These are phyloP conservation scores for Sarcophaga bullata DNA, from an alignment of 1,140 invertebrate genomes.

Conservation along the genomic window DNA sequence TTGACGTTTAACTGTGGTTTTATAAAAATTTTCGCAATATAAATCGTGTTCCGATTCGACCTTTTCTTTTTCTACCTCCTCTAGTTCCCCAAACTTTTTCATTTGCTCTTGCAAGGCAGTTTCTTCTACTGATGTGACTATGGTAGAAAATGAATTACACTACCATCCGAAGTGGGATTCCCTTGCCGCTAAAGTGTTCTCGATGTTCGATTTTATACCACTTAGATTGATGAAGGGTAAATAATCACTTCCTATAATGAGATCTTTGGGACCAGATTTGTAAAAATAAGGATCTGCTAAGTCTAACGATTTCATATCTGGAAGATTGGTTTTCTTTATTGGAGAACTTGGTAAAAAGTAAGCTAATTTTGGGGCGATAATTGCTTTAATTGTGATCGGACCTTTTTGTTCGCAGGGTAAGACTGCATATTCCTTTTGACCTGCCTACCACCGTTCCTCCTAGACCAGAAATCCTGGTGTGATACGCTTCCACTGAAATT, in stretches of 20 bases:
- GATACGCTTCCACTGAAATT: neutral
- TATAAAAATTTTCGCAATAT: conserved; percentile 1
- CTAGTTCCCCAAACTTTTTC: conserved; percentile 21
- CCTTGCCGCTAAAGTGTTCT: neutral
- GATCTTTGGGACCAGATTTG: neutral
- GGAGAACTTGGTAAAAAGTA: neutral
- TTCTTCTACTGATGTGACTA: neutral
- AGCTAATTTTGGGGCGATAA: neutral
- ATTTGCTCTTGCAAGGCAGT: neutral
- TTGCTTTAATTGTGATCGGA: neutral
- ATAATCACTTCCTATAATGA: conserved; percentile 20
- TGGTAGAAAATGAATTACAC: neutral
- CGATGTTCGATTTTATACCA: neutral
- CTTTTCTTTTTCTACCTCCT: neutral
- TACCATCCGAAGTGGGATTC: conserved; percentile 11
- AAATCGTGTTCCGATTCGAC: neutral
- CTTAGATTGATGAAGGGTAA: neutral
- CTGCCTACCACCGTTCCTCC: conserved; percentile 11
- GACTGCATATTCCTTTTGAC: neutral
- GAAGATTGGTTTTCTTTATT: neutral
- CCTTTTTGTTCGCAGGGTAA: neutral
- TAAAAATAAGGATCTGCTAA: conserved; percentile 31
- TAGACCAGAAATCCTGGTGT: neutral
- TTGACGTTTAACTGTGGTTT: neutral
- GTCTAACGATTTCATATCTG: neutral